Base-by-base conservation (phyloP, 1,140 invertebrate genomes). In the Philaenus spumarius region DNA sequence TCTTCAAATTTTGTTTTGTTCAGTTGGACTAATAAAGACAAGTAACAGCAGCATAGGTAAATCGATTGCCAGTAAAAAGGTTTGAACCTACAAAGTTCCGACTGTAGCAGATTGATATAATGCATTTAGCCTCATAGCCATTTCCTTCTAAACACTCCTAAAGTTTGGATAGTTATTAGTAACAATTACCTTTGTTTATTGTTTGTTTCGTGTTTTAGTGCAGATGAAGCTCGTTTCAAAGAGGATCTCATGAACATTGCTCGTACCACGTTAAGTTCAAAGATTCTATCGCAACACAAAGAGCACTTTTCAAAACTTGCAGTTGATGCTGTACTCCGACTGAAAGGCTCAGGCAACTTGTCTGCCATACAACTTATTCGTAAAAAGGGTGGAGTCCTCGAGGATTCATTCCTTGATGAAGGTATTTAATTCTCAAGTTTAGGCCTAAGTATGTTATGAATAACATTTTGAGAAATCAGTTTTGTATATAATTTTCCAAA, bases 281-380 rank as follows among this genome's bases (percentile, higher is more conserved):
- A 99, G 76, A 99, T 99, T 73, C 77, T 99, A 0, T 90, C 91
- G 47, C 95, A 98, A 68, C 93, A 99, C 70, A 98, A 97, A 77
- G 95, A 98, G 66, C 86, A 95, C 69, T 99, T 99, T 72, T 82
- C 95, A 57, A 91, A 94, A 61, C 78, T 99, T 45, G 92, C 95
- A 50, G 95, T 99, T 0, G 87, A 98, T 75, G 95, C 97, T 55
- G 89, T 99, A 12, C 71, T 98, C 2, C 80, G 97, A 68, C 77
- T 99, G 3, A 98, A 98, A 76, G 95, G 95, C 23, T 95, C 92
- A 59, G 93, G 91, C 19, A 95, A 97, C 75, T 75, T 99, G 5
- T 87, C 92, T 67, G 93, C 96, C 15, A 98, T 99, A 72, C 97
- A 99, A 74, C 87, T 99, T 15, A 97, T 99, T 43, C 99, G 98